Conservation (phyloP, 2,113 vertebrate genomes). For the Melozone crissalis region DNA sequence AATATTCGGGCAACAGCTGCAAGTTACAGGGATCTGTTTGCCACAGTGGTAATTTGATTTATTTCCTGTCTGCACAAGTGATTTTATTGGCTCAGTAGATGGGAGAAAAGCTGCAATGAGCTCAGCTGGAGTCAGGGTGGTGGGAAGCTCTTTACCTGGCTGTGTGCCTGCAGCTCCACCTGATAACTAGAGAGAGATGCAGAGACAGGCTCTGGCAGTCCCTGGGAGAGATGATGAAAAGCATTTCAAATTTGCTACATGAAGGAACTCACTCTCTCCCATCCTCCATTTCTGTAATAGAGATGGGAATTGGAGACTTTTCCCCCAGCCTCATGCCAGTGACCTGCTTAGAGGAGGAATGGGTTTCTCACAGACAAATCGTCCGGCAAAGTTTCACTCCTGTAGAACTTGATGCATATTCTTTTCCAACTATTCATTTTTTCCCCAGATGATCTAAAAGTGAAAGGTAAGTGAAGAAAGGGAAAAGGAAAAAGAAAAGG, state of each 20-base stretch:
- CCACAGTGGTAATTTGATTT: neutral
- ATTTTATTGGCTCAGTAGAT: neutral
- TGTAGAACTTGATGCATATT: neutral
- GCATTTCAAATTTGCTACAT: slow-evolving; percentile 21
- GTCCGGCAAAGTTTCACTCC: neutral
- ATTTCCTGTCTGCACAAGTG: neutral
- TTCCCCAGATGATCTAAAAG: fast-evolving
- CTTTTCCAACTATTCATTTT: neutral
- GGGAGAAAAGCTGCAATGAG: neutral
- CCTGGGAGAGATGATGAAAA: neutral
- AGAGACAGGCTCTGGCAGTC: neutral
- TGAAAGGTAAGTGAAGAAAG: neutral
- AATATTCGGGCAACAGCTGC: neutral
- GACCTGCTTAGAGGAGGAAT: neutral
- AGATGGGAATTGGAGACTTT: neutral
- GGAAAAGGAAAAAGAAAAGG: neutral
- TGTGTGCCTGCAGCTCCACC: neutral
- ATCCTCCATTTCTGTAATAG: slow-evolving; percentile 17
- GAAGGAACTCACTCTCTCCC: neutral
- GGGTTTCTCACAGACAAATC: neutral
- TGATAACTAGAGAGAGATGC: neutral
- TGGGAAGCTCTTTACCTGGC: neutral
- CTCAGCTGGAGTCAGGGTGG: neutral
- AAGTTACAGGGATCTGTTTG: neutral
- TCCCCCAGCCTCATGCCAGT: neutral